These are phyloP conservation scores for Periplaneta americana DNA, from an alignment of 1,140 invertebrate genomes.

Conservation along the genomic window DNA sequence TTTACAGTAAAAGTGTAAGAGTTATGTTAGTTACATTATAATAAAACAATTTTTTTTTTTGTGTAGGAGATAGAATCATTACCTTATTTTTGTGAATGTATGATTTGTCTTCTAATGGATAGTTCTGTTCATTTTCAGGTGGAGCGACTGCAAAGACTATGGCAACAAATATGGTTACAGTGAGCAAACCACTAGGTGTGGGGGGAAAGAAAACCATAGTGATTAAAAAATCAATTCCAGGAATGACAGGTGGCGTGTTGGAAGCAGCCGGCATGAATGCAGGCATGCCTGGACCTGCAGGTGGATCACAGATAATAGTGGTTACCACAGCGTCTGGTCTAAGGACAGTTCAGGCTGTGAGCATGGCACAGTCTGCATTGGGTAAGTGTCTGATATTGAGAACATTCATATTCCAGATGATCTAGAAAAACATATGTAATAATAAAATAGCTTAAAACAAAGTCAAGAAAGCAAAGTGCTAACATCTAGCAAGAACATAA, in stretches of 20 bases:
- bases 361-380: constrained; percentile 48
- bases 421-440: no score
- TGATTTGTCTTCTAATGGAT: no score
- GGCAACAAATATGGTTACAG: constrained; percentile 60
- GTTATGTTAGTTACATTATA: no score
- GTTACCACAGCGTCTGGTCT: constrained; percentile 60
- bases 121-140: not conserved
- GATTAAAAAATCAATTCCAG: constrained; percentile 52
- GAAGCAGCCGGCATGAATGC: constrained; percentile 26
- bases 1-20: no score
- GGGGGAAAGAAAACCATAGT: constrained; percentile 55
- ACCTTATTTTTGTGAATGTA: no score
- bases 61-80: no score
- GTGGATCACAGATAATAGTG: constrained; percentile 57
- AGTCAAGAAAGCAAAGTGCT: no score
- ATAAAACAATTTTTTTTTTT: no score
- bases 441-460: no score
- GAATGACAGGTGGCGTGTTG: constrained; percentile 18
- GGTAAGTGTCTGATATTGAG: no score
- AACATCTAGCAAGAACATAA: no score
- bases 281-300: constrained; percentile 45
- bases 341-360: constrained; percentile 54
- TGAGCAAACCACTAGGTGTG: constrained; percentile 51
- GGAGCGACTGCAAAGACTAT: constrained; percentile 43
- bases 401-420: no score